Evolutionary conservation across 1,140 invertebrate genomes (phyloP), one percentile per base, ranked within the genome.

Genomic region (Drosophila orosa): DNA sequence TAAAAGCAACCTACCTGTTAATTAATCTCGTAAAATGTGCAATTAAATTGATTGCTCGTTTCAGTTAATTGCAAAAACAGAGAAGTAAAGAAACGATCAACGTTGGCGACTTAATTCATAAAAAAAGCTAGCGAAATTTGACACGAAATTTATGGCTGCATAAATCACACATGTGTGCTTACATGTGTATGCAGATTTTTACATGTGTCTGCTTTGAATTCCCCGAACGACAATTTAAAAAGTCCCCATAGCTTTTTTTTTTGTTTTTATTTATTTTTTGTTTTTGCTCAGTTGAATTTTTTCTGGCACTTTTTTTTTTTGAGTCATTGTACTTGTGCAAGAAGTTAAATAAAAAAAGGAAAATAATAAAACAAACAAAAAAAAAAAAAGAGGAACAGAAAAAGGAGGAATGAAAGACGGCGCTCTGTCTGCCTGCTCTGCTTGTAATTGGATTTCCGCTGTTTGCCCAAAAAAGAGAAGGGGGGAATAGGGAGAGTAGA

Each of bases 401-500:
- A 44, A 60, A 35, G 52, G 44, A 55, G 31, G 29, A 44, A 24
- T 33, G 31, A 37, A 61, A 69, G 67, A 61, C 76, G 75, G 60
- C 76, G 50, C 40, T 71, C 15, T 80, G 82, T 82, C 83, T 87
- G 82, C 78, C 56, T 61, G 57, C 52, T 77, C 61, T 75, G 69
- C 78, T 68, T 83, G 79, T 86, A 86, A 86, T 86, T 86, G 83
- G 83, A 86, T 86, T 86, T 86, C 83, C 84, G 79, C 69, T 73
- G 75, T 86, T 87, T 76, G 85, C 45, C 33, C 61, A 66, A 48
- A 54, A 47, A 42, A 54, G 47, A 63, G 58, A 29, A 17, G 22
- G 37, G 3, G 59, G 5, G 25, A 37, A 47, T 13, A 1, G 13
- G 13, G 24, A 22, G 33, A 5, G 50, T n/a, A 1, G 19, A 25